These are phyloP conservation scores for Leptodactylus fallax DNA, from an alignment of 2,797 vertebrate genomes.

Conservation along the genomic window DNA sequence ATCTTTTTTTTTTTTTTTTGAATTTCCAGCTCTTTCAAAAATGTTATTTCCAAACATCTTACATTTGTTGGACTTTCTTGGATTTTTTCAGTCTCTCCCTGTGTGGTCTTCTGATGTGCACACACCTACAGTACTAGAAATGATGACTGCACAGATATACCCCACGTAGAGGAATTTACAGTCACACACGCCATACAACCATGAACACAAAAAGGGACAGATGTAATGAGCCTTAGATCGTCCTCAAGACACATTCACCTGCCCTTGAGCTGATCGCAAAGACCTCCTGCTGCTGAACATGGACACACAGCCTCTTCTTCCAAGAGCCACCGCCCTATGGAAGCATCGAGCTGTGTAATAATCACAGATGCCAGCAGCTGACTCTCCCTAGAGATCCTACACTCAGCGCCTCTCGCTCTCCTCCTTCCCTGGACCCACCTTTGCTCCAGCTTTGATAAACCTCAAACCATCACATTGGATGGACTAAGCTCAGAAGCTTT, in stretches of 20 bases:
- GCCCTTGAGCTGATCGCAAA: conserved; percentile 23
- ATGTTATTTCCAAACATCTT: no score
- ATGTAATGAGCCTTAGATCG: background rate
- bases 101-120: background rate
- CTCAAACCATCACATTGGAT: background rate
- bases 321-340: conserved; percentile 53
- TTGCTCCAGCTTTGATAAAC: conserved; percentile 25
- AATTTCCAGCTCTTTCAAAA: no score
- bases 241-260: conserved; percentile 21
- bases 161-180: background rate
- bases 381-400: conserved; percentile 21
- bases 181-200: background rate
- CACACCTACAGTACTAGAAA: no score
- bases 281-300: conserved; percentile 18
- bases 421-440: conserved; percentile 7
- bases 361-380: conserved; percentile 38
- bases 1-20: no score
- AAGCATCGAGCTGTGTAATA: conserved; percentile 53
- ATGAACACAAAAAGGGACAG: background rate
- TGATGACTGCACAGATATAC: background rate
- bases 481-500: background rate
- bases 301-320: background rate
- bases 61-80: no score
- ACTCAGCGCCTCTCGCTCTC: conserved; percentile 23
- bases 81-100: no score